A percentile compares a stretch with the other conserved stretches of the same genome.
phyloP scores from a whole-genome alignment of 2,797 vertebrate species.

The Eurystomus glaucurus region DNA sequence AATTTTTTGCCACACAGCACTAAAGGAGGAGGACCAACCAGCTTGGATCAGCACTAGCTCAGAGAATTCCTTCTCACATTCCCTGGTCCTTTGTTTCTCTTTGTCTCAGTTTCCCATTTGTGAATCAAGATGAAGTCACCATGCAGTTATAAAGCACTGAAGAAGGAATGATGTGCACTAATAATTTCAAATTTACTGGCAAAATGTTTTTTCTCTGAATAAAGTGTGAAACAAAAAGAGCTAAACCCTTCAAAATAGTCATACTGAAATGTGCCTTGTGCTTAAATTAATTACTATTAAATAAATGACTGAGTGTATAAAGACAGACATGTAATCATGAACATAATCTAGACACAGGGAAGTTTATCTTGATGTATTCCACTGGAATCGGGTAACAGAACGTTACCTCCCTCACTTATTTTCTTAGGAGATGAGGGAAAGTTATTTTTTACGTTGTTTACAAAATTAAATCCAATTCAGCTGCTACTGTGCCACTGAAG shows the following conservation, averaged over 20 bases:
- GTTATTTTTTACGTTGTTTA: background rate
- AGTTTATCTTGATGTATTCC: background rate
- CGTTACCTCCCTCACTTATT: background rate
- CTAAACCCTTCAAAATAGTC: background rate
- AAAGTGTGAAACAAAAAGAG: background rate
- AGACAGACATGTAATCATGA: background rate
- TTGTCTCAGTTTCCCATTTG: background rate
- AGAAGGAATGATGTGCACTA: background rate
- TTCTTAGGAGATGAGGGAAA: background rate
- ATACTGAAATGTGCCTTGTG: background rate
- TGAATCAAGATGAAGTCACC: background rate
- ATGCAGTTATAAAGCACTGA: background rate
- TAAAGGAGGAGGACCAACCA: background rate
- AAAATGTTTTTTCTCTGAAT: background rate
- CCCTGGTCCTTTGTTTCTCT: background rate
- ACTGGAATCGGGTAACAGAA: background rate
- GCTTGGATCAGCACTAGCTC: background rate
- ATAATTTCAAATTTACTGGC: background rate
- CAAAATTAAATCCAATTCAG: constrained; percentile 3
- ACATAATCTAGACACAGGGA: background rate
- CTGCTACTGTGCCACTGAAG: constrained; percentile 40
- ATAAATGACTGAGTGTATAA: background rate
- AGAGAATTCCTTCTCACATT: background rate
- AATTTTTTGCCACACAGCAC: background rate
- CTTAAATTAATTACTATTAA: background rate